Conservation (phyloP, 2,888 invertebrate species). For the Asteroscopus sphinx region DNA sequence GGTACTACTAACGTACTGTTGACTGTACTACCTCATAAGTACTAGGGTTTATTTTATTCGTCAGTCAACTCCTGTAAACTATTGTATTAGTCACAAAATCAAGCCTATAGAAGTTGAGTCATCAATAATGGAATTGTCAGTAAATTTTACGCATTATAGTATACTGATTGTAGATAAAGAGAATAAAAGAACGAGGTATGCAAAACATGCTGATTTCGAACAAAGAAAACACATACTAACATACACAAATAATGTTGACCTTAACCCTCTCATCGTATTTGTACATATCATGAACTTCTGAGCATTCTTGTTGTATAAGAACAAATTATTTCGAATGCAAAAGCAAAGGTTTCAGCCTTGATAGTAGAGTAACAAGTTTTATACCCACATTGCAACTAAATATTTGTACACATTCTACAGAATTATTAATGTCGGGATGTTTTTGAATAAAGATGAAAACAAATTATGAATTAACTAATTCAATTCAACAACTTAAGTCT, state of each 20-base stretch:
- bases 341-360: too few species aligned
- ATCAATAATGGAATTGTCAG: conserved; percentile 13
- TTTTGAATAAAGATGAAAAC: too few species aligned
- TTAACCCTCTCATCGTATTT: conserved; percentile 31
- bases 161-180: conserved; percentile 26
- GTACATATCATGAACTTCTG: conserved; percentile 11
- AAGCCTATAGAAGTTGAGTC: conserved; percentile 14
- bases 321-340: too few species aligned
- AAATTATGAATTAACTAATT: too few species aligned
- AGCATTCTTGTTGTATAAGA: too few species aligned
- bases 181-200: conserved; percentile 10
- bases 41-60: conserved; percentile 6
- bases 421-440: too few species aligned
- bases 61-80: conserved; percentile 17
- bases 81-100: conserved; percentile 26
- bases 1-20: too few species aligned
- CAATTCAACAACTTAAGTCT: too few species aligned
- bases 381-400: too few species aligned
- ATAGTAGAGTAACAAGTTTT: too few species aligned
- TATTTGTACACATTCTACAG: too few species aligned
- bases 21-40: background rate
- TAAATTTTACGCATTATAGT: conserved; percentile 21
- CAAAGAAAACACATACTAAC: conserved; percentile 12
- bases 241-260: conserved; percentile 12
- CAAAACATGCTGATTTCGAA: conserved; percentile 27